Conservation (phyloP, 2,113 vertebrate genomes). For the Indri indri region DNA sequence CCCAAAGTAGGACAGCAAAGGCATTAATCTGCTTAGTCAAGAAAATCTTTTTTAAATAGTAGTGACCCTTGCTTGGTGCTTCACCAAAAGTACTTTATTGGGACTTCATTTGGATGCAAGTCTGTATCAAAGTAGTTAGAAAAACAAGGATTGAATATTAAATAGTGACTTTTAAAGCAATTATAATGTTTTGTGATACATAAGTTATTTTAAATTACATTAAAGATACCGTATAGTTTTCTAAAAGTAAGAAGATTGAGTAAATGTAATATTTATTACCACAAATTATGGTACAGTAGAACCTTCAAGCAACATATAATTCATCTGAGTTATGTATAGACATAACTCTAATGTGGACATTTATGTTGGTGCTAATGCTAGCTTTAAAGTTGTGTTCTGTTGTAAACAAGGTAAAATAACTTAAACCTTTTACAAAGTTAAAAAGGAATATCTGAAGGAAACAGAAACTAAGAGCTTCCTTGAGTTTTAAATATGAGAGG, state of each 20-base stretch:
- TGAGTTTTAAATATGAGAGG: conserved; percentile 37
- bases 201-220: conserved; percentile 27
- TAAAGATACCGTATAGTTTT: background rate
- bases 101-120: conserved; percentile 70
- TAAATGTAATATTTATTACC: background rate
- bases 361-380: background rate
- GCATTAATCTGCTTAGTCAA: conserved; percentile 79
- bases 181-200: background rate
- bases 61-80: conserved; percentile 69
- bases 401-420: conserved; percentile 42
- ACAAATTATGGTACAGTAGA: background rate
- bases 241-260: background rate
- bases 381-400: conserved; percentile 37
- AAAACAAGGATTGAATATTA: conserved; percentile 60
- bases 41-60: conserved; percentile 71
- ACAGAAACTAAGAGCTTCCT: conserved; percentile 11
- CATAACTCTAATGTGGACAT: background rate
- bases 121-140: conserved; percentile 62
- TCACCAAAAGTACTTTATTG: conserved; percentile 75
- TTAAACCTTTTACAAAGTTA: conserved; percentile 42
- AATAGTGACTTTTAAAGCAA: conserved; percentile 50
- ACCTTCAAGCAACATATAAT: background rate
- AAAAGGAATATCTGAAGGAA: conserved; percentile 27
- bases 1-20: conserved; percentile 81
- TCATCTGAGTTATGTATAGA: background rate